Evolutionary conservation across 2,888 invertebrate species (phyloP).

Genomic region (Thymelicus acteon): DNA sequence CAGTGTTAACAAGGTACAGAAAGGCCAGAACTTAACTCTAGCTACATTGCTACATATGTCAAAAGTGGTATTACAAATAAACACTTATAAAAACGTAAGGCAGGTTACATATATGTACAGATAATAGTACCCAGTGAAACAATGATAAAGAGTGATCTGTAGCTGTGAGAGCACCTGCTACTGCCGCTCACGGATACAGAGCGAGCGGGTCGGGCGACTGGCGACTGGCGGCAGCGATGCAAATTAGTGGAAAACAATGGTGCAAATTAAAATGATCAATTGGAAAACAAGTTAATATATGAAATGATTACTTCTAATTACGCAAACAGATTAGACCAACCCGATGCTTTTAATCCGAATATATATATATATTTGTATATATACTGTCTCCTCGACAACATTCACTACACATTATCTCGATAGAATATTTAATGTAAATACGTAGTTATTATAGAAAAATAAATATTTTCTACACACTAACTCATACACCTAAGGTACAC

Average conservation of each 20-base stretch:
- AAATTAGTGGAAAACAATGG: slow-evolving; percentile 53
- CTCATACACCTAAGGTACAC: slow-evolving; percentile 81
- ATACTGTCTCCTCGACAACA: slow-evolving; percentile 80
- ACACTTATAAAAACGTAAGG: slow-evolving; percentile 81
- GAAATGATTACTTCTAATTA: slow-evolving; percentile 69
- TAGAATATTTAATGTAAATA: slow-evolving; percentile 80
- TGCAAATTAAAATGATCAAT: slow-evolving; percentile 62
- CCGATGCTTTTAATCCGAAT: slow-evolving; percentile 45
- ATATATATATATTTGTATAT: slow-evolving; percentile 40
- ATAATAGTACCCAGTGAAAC: slow-evolving; percentile 80
- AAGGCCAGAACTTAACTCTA: slow-evolving; percentile 75
- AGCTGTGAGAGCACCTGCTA: slow-evolving; percentile 60
- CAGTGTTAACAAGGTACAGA: slow-evolving; percentile 75
- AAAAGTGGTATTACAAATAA: slow-evolving; percentile 86
- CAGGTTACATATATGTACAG: slow-evolving; percentile 83
- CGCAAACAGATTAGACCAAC: slow-evolving; percentile 55
- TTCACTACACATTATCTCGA: slow-evolving; percentile 84
- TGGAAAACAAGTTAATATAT: slow-evolving; percentile 61
- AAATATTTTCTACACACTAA: slow-evolving; percentile 85
- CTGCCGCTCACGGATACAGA: slow-evolving; percentile 42
- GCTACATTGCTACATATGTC: slow-evolving; percentile 85
- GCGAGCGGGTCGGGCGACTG: slow-evolving; percentile 15
- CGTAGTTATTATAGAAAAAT: slow-evolving; percentile 78
- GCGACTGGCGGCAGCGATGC: slow-evolving; percentile 44
- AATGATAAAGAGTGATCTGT: slow-evolving; percentile 77